Evolutionary conservation across 2,888 invertebrate species (phyloP), one percentile per base, ranked within the genome.

Genomic region (Drosophila eohydei): DNA sequence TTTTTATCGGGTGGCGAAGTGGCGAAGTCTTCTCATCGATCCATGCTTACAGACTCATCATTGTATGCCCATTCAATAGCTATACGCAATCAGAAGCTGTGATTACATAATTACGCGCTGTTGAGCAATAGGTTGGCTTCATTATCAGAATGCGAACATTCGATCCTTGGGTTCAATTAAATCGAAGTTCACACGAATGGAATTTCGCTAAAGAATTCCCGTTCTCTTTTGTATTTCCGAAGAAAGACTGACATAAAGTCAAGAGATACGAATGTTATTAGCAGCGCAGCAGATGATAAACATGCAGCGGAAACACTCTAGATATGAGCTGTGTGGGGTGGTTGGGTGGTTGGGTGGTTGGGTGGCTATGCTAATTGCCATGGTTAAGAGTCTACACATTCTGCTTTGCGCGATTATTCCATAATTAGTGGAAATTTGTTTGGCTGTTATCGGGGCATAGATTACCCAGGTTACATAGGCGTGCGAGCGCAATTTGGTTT

Each of bases 401-500:
- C 34, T 50, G 32, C 21, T 2, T 16, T 50, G 32, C n/a, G n/a
- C 44, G 71, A 71, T 71, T 61, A 76, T 64, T 61, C 60, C 60
- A 74, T 60, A 64, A 71, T 76, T 64, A 71, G 30, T 46, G 64
- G 6, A 40, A 41, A 50, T 60, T 14, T 40, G 26, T 16, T n/a
- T 28, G 9, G 51, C 46, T 34, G 38, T 72, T 83, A 84, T 83
- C 82, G 14, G 34, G 4, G 40, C 21, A 63, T 58, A 83, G 81
- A 87, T 84, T 87, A 83, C 77, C 70, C 46, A 40, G 52, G 56
- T 79, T 71, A 72, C 71, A 71, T 16, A 56, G 51, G 44, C 16
- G 16, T 26, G 16, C 21, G 57, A 32, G 34, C 43, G 81, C 59
- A 75, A 58, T 72, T 51, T 71, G 63, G 57, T 50, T 71, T 70